These are phyloP conservation scores for Vanessa atalanta DNA, from an alignment of 1,140 invertebrate genomes.

Conservation along the genomic window DNA sequence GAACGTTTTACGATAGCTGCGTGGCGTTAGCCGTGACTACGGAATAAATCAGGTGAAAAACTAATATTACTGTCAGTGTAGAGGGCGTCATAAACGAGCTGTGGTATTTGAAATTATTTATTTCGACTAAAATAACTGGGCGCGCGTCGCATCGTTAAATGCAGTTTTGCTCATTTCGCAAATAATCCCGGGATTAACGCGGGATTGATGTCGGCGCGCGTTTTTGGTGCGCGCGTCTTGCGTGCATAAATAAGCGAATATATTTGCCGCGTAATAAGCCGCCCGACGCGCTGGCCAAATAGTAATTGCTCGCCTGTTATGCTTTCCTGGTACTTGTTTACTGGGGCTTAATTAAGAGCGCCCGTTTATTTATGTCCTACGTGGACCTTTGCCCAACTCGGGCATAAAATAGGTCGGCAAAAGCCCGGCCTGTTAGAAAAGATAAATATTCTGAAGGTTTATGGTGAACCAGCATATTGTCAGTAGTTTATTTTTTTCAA, in stretches of 20 bases:
- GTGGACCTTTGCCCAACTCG: slow-evolving; percentile 33
- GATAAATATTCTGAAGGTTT: slow-evolving; percentile 31
- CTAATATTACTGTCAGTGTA: slow-evolving; percentile 61
- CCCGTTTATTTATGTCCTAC: slow-evolving; percentile 40
- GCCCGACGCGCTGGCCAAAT: slow-evolving; percentile 48
- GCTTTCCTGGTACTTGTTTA: slow-evolving; percentile 57
- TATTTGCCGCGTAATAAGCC: slow-evolving; percentile 57
- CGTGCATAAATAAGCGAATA: slow-evolving; percentile 58
- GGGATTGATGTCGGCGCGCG: slow-evolving; percentile 61
- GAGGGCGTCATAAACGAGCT: slow-evolving; percentile 61
- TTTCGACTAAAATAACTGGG: slow-evolving; percentile 63
- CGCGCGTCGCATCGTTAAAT: slow-evolving; percentile 61
- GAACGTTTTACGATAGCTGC: slow-evolving; percentile 53
- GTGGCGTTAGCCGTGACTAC: slow-evolving; percentile 40
- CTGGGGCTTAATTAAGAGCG: slow-evolving; percentile 53
- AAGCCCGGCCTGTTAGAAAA: slow-evolving; percentile 35
- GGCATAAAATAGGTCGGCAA: slow-evolving; percentile 34
- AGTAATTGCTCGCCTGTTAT: slow-evolving; percentile 55
- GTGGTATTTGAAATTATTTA: slow-evolving; percentile 64
- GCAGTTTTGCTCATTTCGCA: slow-evolving; percentile 70
- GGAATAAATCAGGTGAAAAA: slow-evolving; percentile 64
- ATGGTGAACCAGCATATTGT: not conserved
- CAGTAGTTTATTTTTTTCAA: not conserved
- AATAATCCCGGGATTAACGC: slow-evolving; percentile 67
- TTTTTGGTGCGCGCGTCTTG: slow-evolving; percentile 55